phyloP scores from a whole-genome alignment of 2,113 vertebrate genomes.

The Stigmatopora argus region DNA sequence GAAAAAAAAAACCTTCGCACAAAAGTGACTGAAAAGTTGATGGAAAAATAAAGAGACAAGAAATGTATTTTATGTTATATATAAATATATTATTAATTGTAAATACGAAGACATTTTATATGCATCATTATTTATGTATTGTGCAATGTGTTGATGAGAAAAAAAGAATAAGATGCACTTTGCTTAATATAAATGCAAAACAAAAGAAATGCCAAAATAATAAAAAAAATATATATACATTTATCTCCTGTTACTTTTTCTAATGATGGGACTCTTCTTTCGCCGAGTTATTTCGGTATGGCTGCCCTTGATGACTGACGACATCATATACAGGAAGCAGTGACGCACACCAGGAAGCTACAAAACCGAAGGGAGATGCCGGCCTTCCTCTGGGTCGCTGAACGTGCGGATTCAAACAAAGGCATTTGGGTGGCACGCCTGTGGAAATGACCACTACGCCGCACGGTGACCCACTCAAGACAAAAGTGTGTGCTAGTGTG shows the following conservation, averaged over 20 bases:
- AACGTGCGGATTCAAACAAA: constrained; percentile 22
- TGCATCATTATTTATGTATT: constrained; percentile 99
- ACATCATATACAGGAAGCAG: constrained; percentile 64
- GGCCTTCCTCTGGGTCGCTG: constrained; percentile 30
- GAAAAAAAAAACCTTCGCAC: constrained; percentile 71
- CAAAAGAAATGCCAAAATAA: constrained; percentile 95
- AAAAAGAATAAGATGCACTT: constrained; percentile 99
- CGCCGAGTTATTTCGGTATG: constrained; percentile 51
- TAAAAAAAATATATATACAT: constrained; percentile 72
- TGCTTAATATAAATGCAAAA: constrained; percentile 99
- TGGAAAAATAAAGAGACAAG: constrained; percentile 77
- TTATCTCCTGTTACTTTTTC: constrained; percentile 1
- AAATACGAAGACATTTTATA: constrained; percentile 99
- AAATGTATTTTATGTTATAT: constrained; percentile 99
- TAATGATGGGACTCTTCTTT: neutral
- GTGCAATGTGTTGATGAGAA: constrained; percentile 99
- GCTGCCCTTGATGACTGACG: constrained; percentile 42
- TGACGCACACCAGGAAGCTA: constrained; percentile 57
- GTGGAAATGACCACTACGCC: constrained; percentile 16
- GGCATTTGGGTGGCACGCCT: constrained; percentile 29
- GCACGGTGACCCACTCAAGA: neutral
- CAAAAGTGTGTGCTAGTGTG: constrained; percentile 1
- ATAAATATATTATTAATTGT: constrained; percentile 99
- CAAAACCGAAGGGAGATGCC: constrained; percentile 44
- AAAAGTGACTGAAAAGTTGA: constrained; percentile 85